Percentiles rank a stretch among this genome's conserved stretches.
Conservation (phyloP, 2,797 vertebrate genomes). For the Agapornis canus region DNA sequence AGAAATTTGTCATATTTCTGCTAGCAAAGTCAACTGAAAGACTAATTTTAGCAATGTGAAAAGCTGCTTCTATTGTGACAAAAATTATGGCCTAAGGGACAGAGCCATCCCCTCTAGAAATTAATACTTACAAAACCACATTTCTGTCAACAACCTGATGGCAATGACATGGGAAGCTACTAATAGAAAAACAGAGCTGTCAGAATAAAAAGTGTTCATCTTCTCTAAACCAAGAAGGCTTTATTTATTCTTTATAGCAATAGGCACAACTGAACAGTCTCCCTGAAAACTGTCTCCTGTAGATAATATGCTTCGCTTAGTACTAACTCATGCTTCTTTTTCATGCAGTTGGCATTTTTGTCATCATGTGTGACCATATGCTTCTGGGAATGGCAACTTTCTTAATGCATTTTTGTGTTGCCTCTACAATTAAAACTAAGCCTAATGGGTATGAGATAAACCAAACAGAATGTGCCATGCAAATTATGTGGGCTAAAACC, state of each 20-base stretch:
- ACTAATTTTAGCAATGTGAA: conserved; percentile 49
- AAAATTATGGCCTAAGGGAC: conserved; percentile 52
- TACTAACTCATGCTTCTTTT: background rate
- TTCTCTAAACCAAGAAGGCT: background rate
- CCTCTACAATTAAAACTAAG: background rate
- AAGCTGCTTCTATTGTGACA: conserved; percentile 44
- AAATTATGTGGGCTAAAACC: background rate
- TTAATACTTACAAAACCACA: conserved; percentile 5
- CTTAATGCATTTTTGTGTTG: background rate
- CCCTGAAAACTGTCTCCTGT: background rate
- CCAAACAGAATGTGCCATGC: background rate
- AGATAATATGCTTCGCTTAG: conserved; percentile 4
- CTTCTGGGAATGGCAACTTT: background rate
- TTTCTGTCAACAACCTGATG: conserved; percentile 44
- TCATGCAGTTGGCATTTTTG: background rate
- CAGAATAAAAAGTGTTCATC: conserved; percentile 24
- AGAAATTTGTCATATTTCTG: conserved; percentile 38
- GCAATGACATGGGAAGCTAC: conserved; percentile 8
- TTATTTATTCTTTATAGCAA: conserved; percentile 38
- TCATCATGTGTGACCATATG: background rate
- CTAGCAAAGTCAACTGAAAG: conserved; percentile 25
- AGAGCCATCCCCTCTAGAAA: conserved; percentile 15
- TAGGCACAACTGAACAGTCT: background rate
- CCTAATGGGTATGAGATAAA: background rate
- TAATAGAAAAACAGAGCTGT: conserved; percentile 41